Conservation (phyloP, 2,888 invertebrate species). For the Sericinus montela region DNA sequence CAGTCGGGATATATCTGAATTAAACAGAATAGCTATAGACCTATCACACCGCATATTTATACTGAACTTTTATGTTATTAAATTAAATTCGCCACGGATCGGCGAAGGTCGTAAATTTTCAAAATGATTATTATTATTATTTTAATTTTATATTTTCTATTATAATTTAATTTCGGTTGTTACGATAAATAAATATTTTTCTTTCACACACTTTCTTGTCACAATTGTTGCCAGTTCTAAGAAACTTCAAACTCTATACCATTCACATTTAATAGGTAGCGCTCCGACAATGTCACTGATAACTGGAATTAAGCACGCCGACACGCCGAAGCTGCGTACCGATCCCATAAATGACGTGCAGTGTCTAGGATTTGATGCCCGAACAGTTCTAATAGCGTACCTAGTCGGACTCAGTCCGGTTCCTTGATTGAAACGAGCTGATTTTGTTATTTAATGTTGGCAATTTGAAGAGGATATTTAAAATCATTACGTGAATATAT, state of each 20-base stretch:
- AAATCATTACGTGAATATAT: too few relatives aligned
- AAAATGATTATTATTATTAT: too few relatives aligned
- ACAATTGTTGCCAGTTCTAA: slow-evolving; percentile 10
- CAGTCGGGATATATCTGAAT: too few relatives aligned
- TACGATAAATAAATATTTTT: too few relatives aligned
- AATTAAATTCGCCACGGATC: too few relatives aligned
- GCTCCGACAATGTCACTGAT: slow-evolving; percentile 48
- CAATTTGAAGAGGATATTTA: not conserved
- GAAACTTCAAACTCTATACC: slow-evolving; percentile 22
- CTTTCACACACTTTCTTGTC: too few relatives aligned
- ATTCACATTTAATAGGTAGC: slow-evolving; percentile 67
- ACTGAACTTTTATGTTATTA: too few relatives aligned
- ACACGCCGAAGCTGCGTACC: slow-evolving; percentile 4
- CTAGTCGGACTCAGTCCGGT: not conserved
- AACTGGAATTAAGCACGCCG: slow-evolving; percentile 43
- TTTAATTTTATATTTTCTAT: too few relatives aligned
- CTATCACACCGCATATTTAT: too few relatives aligned
- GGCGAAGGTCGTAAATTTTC: too few relatives aligned
- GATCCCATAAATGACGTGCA: not conserved
- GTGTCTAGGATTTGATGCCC: not conserved
- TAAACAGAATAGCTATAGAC: too few relatives aligned
- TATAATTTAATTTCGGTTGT: too few relatives aligned
- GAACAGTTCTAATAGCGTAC: not conserved
- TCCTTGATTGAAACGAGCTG: not conserved
- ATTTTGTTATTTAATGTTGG: not conserved